Evolutionary conservation across 2,888 invertebrate genomes (phyloP).

Genomic region (Augochlorella aurata): DNA sequence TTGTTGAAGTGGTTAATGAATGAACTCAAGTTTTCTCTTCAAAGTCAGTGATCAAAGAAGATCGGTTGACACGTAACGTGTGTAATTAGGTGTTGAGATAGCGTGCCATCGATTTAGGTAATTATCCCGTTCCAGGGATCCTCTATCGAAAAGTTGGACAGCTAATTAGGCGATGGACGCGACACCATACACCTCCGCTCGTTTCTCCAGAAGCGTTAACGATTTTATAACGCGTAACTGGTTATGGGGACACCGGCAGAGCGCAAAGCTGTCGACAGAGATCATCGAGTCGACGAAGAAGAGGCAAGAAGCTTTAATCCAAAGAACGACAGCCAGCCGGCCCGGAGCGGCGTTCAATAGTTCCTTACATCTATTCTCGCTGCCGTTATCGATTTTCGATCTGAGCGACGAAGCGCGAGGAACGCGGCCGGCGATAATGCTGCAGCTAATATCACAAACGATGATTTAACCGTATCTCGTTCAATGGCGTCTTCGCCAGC

Average conservation of each 20-base stretch:
- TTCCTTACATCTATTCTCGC: slow-evolving; percentile 50
- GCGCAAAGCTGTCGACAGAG: slow-evolving; percentile 7
- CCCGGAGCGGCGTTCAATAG: slow-evolving; percentile 47
- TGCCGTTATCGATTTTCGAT: slow-evolving; percentile 71
- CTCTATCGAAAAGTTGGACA: neutral
- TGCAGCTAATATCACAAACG: slow-evolving; percentile 72
- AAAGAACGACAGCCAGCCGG: slow-evolving; percentile 34
- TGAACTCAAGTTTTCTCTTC: neutral
- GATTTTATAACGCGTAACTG: neutral
- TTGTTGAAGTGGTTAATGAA: no score
- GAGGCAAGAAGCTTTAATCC: slow-evolving; percentile 53
- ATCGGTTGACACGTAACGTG: neutral
- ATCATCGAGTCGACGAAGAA: slow-evolving; percentile 30
- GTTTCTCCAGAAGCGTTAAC: neutral
- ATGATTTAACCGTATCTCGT: slow-evolving; percentile 71
- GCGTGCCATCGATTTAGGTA: neutral
- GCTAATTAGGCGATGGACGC: neutral
- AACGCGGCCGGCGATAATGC: slow-evolving; percentile 70
- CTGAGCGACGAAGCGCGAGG: slow-evolving; percentile 68
- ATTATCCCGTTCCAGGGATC: neutral
- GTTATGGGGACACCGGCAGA: neutral
- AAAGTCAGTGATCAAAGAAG: neutral
- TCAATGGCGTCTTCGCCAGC: slow-evolving; percentile 38
- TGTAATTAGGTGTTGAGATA: neutral
- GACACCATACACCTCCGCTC: neutral